Evolutionary conservation across 1,140 invertebrate genomes (phyloP), one percentile per base, ranked within the genome.

Genomic region (Nephila pilipes): DNA sequence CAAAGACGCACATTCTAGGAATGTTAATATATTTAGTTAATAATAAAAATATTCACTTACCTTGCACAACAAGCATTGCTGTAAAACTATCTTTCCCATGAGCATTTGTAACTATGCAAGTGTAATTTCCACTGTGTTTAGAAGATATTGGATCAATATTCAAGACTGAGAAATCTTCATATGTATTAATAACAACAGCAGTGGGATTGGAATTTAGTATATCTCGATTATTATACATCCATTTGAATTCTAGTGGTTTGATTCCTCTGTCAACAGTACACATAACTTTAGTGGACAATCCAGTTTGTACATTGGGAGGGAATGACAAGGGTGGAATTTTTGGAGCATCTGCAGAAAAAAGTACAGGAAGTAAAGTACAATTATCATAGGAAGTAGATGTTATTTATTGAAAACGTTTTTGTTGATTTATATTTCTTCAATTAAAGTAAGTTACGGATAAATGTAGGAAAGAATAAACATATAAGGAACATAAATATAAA

Each of bases 121-220:
- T 94, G 58, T 95, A 95, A 88, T 95, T 94, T 38, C 95, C 95
- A 57, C 63, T 94, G 95, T 96, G 97, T 94, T 96, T 96, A 8
- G 97, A 97, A 92, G 97, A 96, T 85, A 98, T 96, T 10, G 96
- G 96, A 94, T 97, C 97, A 94, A 98, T 98, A 94, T 96, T 97
- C 93, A 98, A 22, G 10, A 94, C 63, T 12, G 93, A 93, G 54
- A 69, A 88, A 38, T 94, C 90, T 22, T 94, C 93, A 25, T 87
- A 29, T 32, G 12, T 57, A 3, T 85, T 88, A 8, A 94, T 60
- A 5, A 80, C 16, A n/a, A 87, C 65, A 32, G 85, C 57, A 1
- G 46, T 46, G 1, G 29, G 20, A 38, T 85, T 25, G 12, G 3
- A 1, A 46, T 88, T 32, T 20, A 63, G 20, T 14, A 94, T 83